These are phyloP conservation scores for Equus quagga DNA, from an alignment of 2,113 vertebrate species.

Conservation along the genomic window DNA sequence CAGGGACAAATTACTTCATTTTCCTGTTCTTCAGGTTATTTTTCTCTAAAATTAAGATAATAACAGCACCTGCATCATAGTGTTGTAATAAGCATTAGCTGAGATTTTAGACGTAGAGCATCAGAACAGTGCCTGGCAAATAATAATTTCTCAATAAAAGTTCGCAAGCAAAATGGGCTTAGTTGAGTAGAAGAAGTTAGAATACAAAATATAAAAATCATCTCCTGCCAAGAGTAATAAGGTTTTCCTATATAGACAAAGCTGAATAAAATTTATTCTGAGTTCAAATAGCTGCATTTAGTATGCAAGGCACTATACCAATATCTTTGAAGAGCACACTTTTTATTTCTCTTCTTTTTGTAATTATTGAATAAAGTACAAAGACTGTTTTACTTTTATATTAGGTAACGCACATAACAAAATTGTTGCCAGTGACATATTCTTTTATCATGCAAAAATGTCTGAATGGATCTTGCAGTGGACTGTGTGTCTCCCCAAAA, in stretches of 20 bases:
- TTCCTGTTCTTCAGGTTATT: background rate
- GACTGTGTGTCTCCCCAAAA: background rate
- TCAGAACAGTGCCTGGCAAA: background rate
- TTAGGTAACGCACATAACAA: background rate
- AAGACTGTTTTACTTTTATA: background rate
- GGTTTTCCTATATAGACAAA: background rate
- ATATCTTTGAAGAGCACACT: background rate
- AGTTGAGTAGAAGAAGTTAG: background rate
- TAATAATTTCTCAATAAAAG: conserved; percentile 19
- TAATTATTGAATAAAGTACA: background rate
- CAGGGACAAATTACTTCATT: background rate
- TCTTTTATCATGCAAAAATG: background rate
- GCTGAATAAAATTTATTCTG: background rate
- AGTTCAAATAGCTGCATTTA: background rate
- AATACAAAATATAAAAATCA: conserved; percentile 43
- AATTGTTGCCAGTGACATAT: background rate
- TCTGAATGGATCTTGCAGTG: background rate
- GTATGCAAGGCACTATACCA: background rate
- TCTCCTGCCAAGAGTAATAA: background rate
- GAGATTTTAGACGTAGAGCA: background rate
- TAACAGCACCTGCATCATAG: background rate
- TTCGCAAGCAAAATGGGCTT: background rate
- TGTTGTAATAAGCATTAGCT: background rate
- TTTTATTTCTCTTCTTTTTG: background rate
- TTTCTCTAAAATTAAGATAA: conserved; percentile 12